Evolutionary conservation across 2,888 invertebrate genomes (phyloP).

Genomic region (Anaspis maculata): DNA sequence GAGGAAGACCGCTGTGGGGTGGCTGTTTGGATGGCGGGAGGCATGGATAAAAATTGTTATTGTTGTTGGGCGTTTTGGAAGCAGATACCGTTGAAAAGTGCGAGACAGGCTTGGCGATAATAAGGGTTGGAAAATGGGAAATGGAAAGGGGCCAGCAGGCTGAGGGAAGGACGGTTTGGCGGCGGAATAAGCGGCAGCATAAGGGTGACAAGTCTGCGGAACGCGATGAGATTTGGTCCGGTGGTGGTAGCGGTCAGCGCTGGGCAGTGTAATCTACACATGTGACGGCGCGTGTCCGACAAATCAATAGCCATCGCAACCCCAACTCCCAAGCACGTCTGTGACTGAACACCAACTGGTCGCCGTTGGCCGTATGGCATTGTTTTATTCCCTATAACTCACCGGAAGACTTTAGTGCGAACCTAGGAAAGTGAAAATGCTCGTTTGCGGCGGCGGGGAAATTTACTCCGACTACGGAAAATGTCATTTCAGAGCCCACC

Average conservation of each 20-base stretch:
- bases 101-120: no score
- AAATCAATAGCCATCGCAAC: constrained; percentile 38
- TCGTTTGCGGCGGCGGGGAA: constrained; percentile 30
- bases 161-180: no score
- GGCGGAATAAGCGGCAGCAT: no score
- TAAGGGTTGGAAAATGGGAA: constrained; percentile 11
- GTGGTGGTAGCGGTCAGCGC: constrained; percentile 14
- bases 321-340: constrained; percentile 25
- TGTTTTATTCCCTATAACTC: constrained; percentile 37
- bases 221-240: constrained; percentile 9
- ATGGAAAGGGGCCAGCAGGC: no score
- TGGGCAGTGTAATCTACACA: constrained; percentile 34
- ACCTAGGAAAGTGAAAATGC: constrained; percentile 34
- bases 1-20: no score
- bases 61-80: no score
- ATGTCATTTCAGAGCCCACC: no score
- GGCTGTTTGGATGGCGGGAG: no score
- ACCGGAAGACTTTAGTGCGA: constrained; percentile 30
- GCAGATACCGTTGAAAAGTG: no score
- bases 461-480: constrained; percentile 16
- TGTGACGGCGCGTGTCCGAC: constrained; percentile 37
- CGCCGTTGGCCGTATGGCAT: constrained; percentile 26
- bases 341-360: constrained; percentile 19
- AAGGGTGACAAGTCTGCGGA: constrained; percentile 14
- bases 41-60: no score